phyloP scores from a whole-genome alignment of 1,140 invertebrate species.

The Araneus ventricosus region DNA sequence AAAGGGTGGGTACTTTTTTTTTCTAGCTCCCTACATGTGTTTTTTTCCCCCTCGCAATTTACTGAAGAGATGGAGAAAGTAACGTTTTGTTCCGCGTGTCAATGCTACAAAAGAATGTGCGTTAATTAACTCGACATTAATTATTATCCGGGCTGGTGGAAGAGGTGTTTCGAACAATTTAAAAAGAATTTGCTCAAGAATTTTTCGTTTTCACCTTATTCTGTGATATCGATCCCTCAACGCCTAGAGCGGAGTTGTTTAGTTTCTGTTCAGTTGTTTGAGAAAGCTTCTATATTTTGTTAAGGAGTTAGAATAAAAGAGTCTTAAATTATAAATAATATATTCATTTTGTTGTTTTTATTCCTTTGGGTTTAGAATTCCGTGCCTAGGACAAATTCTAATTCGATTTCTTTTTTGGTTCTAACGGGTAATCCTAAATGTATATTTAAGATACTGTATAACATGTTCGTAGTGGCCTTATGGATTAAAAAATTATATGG shows the following conservation, averaged over 20 bases:
- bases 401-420: too few species aligned
- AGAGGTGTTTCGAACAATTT: constrained; percentile 10
- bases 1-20: background rate
- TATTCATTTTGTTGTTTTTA: too few species aligned
- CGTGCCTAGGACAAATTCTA: too few species aligned
- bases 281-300: too few species aligned
- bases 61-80: background rate
- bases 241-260: background rate
- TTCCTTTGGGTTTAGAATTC: too few species aligned
- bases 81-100: background rate
- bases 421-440: too few species aligned
- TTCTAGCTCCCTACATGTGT: too few species aligned
- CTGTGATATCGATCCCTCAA: background rate
- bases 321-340: too few species aligned
- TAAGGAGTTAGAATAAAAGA: too few species aligned
- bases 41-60: background rate
- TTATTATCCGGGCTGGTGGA: constrained; percentile 26
- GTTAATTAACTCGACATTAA: constrained; percentile 59
- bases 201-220: background rate
- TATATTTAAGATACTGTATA: too few species aligned
- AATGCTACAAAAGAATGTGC: constrained; percentile 33
- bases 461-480: too few species aligned
- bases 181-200: constrained; percentile 5
- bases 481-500: too few species aligned
- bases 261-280: background rate